These are phyloP conservation scores for Neoniphon sammara DNA, from an alignment of 2,797 vertebrate species.

Conservation along the genomic window DNA sequence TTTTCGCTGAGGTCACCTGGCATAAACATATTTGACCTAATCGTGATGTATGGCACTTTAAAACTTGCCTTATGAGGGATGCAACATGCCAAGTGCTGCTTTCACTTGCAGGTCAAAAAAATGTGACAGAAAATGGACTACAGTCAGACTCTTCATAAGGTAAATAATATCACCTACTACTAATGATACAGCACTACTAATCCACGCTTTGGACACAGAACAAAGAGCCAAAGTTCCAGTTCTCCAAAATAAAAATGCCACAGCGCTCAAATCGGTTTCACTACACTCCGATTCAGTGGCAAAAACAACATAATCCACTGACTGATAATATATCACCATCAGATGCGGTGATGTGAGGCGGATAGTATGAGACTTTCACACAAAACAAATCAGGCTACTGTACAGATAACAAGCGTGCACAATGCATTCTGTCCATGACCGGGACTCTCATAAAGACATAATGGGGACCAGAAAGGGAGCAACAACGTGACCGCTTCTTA, in stretches of 20 bases:
- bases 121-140: constrained; percentile 26
- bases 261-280: constrained; percentile 25
- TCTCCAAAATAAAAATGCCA: constrained; percentile 16
- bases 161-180: constrained; percentile 26
- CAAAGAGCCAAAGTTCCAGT: constrained; percentile 23
- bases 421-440: constrained; percentile 28
- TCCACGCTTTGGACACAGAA: constrained; percentile 22
- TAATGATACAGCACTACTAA: constrained; percentile 13
- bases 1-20: not conserved
- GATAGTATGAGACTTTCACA: constrained; percentile 13
- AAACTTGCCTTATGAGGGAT: constrained; percentile 15
- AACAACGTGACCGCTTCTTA: not conserved
- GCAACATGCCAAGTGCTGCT: constrained; percentile 18
- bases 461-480: not conserved
- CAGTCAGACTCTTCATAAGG: constrained; percentile 19
- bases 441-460: constrained; percentile 16
- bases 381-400: constrained; percentile 24
- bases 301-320: constrained; percentile 21
- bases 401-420: constrained; percentile 37
- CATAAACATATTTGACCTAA: too few relatives aligned
- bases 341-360: constrained; percentile 23
- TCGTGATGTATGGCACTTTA: too few relatives aligned
- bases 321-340: constrained; percentile 30
- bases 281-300: not conserved
- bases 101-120: constrained; percentile 11